Evolutionary conservation across 1,140 invertebrate species (phyloP), one percentile per base, ranked within the genome.

Genomic region (Micrasema longulum): DNA sequence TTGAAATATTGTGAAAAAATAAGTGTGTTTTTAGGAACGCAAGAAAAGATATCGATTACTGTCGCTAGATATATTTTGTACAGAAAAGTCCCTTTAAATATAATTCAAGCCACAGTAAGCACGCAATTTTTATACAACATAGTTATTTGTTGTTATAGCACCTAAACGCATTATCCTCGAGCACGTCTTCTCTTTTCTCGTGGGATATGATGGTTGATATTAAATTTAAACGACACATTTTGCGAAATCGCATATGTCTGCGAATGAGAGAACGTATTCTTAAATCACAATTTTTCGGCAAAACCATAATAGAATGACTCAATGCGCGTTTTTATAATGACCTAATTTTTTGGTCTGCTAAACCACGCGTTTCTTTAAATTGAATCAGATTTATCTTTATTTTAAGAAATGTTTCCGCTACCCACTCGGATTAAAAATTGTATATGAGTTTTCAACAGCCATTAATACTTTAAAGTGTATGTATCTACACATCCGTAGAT

Each of bases 101-200:
- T 53, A 52, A 52, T 53, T 53, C 22, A 53, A 31, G 50, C 20
- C n/a, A 53, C 50, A 53, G 50, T 35, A 53, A 53, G 12, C 23
- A 53, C 26, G 50, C 23, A 9, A 26, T 53, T 53, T 53, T 53
- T 22, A 53, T 35, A 26, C 50, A 26, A 31, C 26, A 35, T 23
- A 53, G 50, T 53, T 53, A 53, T 53, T 38, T 60, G n/a, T 36
- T 60, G 53, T 60, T 18, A 60, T 60, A 38, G 55, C 55, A 60
- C 14, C 55, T 9, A 22, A 60, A 38, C 22, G 18, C 36, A 23
- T 41, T 41, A 60, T 41, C 36, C 16, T 43, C 22, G 2, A 60
- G 36, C 55, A 22, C 35, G 9, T 14, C 11, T 60, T 9, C n/a
- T 16, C 20, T 20, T 20, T 31, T 10, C 14, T 36, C 26, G 5